Percentiles rank a stretch among this genome's conserved stretches.
phyloP scores from a whole-genome alignment of 1,140 invertebrate genomes.

The Calephelis nemesis region DNA sequence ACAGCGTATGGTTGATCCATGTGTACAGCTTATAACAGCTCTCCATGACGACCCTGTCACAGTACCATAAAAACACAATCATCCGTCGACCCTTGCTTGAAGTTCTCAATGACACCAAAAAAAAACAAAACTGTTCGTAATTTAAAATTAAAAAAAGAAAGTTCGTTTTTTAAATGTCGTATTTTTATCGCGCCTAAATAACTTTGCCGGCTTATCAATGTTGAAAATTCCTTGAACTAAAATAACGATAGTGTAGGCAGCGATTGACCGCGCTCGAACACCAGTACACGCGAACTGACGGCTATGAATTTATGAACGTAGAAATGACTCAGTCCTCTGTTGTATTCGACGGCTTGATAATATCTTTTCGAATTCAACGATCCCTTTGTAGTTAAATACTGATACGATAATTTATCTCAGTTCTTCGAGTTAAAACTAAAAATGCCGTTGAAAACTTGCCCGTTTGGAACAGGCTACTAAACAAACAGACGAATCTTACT shows the following conservation, averaged over 20 bases:
- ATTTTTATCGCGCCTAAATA: background rate
- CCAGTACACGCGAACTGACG: constrained; percentile 68
- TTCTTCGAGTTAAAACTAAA: too few relatives aligned
- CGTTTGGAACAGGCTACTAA: too few relatives aligned
- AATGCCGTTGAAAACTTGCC: too few relatives aligned
- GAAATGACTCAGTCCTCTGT: constrained; percentile 59
- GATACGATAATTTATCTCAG: too few relatives aligned
- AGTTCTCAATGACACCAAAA: constrained; percentile 5
- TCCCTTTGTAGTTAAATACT: constrained; percentile 10
- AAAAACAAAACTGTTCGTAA: constrained; percentile 16
- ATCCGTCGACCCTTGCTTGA: constrained; percentile 56
- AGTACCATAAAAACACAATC: constrained; percentile 64
- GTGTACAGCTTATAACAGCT: constrained; percentile 71
- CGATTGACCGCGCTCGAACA: constrained; percentile 55
- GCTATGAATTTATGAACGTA: constrained; percentile 30
- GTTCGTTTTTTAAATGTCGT: constrained; percentile 18
- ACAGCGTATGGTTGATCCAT: constrained; percentile 67
- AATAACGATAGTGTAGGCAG: constrained; percentile 47
- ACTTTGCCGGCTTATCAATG: constrained; percentile 61
- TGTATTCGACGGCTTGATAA: constrained; percentile 38
- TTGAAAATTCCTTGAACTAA: constrained; percentile 47
- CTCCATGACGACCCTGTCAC: constrained; percentile 60
- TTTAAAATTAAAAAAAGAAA: constrained; percentile 14
- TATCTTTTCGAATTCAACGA: constrained; percentile 20
- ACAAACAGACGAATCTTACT: too few relatives aligned